A percentile compares a stretch with the other conserved stretches of the same genome.
Conservation (phyloP, 2,888 invertebrate species). For the Pammene fasciana region DNA sequence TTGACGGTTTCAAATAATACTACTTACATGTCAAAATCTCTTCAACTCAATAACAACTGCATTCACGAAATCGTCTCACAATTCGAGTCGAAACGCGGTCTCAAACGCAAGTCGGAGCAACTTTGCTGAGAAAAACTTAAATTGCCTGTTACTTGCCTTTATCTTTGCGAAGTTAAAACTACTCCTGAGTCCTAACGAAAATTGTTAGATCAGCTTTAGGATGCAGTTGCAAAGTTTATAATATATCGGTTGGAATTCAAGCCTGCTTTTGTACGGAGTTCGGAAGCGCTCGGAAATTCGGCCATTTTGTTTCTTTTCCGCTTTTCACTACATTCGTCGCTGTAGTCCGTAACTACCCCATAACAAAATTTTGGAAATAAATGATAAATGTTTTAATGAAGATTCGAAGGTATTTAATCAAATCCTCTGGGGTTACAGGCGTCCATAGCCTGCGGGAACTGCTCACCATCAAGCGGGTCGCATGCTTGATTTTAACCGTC, state of each 20-base stretch:
- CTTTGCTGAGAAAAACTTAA: slow-evolving; percentile 65
- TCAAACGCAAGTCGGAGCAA: slow-evolving; percentile 26
- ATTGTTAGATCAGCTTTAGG: slow-evolving; percentile 52
- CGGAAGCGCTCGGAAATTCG: background rate
- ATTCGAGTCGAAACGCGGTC: background rate
- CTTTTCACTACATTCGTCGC: too few relatives aligned
- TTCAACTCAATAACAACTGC: background rate
- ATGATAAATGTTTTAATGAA: too few relatives aligned
- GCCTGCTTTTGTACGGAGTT: background rate
- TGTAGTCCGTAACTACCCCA: too few relatives aligned
- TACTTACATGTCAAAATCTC: background rate
- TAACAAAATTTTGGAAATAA: too few relatives aligned
- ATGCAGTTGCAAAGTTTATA: slow-evolving; percentile 51
- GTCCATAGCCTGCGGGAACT: too few relatives aligned
- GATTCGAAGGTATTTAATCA: too few relatives aligned
- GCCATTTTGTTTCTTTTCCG: background rate
- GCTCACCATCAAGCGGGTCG: too few relatives aligned
- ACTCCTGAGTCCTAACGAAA: slow-evolving; percentile 47
- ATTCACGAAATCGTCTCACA: background rate
- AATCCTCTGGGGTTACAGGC: too few relatives aligned
- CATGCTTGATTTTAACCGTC: too few relatives aligned
- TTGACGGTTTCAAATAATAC: background rate
- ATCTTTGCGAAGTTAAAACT: slow-evolving; percentile 62
- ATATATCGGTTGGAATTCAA: slow-evolving; percentile 40
- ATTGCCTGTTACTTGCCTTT: slow-evolving; percentile 72